Evolutionary conservation across 2,888 invertebrate genomes (phyloP).

Genomic region (Eilema caniola): DNA sequence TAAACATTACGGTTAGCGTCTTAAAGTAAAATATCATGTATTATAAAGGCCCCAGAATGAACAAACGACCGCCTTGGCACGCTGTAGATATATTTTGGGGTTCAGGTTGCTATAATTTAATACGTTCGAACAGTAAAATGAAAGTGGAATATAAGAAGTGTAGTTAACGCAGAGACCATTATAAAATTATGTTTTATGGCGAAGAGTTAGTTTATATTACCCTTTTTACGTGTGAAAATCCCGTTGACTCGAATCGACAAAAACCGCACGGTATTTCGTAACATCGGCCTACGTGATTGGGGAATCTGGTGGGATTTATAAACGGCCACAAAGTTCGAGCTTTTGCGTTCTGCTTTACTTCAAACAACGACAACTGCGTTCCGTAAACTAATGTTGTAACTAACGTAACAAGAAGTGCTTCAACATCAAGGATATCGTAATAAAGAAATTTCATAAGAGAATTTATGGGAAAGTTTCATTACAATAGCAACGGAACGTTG

Average conservation of each 20-base stretch:
- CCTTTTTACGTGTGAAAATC: too few relatives aligned
- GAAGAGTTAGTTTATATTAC: too few relatives aligned
- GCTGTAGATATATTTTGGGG: conserved; percentile 9
- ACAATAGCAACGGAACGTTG: conserved; percentile 25
- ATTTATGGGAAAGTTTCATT: background rate
- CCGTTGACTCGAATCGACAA: too few relatives aligned
- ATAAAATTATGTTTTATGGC: too few relatives aligned
- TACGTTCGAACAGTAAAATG: background rate
- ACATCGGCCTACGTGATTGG: too few relatives aligned
- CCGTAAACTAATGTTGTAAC: background rate
- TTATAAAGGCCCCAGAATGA: conserved; percentile 15
- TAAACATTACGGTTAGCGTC: conserved; percentile 39
- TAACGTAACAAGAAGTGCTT: background rate
- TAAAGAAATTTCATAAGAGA: background rate
- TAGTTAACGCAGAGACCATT: too few relatives aligned
- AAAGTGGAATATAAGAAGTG: background rate
- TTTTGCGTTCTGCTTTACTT: background rate
- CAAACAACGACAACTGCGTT: background rate
- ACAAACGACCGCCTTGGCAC: conserved; percentile 22
- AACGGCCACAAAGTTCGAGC: too few relatives aligned
- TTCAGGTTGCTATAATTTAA: background rate
- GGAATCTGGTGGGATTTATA: too few relatives aligned
- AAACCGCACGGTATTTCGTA: too few relatives aligned
- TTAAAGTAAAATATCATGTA: conserved; percentile 46
- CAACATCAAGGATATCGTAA: background rate